Conservation (phyloP, 2,888 invertebrate species). For the Cephalotes varians region DNA sequence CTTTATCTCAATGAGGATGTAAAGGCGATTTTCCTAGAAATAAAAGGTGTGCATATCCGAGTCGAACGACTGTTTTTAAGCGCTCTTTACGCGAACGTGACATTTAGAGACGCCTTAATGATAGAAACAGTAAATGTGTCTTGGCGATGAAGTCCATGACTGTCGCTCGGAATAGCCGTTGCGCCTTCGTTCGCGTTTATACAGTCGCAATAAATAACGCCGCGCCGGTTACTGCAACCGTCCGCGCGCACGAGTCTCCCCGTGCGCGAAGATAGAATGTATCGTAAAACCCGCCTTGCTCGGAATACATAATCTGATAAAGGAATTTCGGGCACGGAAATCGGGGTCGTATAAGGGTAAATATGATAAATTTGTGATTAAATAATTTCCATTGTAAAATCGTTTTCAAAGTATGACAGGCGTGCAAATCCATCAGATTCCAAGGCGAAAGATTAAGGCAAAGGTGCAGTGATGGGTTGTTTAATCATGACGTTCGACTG, state of each 20-base stretch:
- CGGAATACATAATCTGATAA: too few relatives aligned
- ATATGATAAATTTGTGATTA: not conserved
- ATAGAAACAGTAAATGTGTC: slow-evolving; percentile 67
- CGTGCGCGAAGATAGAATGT: slow-evolving; percentile 2
- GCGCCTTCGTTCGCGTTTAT: slow-evolving; percentile 65
- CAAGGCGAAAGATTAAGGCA: slow-evolving; percentile 16
- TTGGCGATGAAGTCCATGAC: slow-evolving; percentile 65
- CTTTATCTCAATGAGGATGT: not conserved
- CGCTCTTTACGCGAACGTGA: slow-evolving; percentile 41
- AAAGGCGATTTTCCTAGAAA: not conserved
- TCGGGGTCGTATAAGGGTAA: too few relatives aligned
- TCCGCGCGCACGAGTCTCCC: slow-evolving; percentile 3
- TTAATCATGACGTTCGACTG: slow-evolving; percentile 31
- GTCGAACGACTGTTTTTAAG: slow-evolving; percentile 3
- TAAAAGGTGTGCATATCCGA: slow-evolving; percentile 11
- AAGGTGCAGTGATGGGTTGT: not conserved
- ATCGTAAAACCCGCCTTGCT: not conserved
- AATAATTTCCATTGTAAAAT: not conserved
- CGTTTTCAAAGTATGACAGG: not conserved
- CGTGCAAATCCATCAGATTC: not conserved
- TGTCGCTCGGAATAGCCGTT: slow-evolving; percentile 67
- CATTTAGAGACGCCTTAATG: slow-evolving; percentile 65
- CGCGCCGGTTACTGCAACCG: slow-evolving; percentile 45
- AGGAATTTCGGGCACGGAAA: not conserved
- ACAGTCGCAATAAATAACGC: slow-evolving; percentile 73